These are phyloP conservation scores for Philonicus albiceps DNA, from an alignment of 2,888 invertebrate genomes.

Conservation along the genomic window DNA sequence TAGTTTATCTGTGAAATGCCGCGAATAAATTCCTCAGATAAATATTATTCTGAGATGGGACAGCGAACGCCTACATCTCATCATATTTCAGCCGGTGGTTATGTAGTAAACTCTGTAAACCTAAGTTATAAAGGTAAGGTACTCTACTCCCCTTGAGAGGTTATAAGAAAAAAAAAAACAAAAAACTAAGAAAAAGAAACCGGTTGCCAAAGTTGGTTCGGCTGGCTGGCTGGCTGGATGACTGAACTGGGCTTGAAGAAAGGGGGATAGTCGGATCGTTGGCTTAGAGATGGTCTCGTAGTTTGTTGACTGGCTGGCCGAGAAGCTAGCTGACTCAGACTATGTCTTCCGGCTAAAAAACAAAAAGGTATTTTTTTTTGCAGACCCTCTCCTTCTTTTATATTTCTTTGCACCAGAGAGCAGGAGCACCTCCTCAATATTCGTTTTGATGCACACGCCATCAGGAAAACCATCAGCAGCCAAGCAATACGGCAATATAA, in stretches of 20 bases:
- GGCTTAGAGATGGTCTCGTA: neutral
- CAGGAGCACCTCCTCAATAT: neutral
- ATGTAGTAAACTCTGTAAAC: neutral
- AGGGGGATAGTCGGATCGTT: neutral
- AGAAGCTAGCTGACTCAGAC: neutral
- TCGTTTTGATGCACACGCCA: neutral
- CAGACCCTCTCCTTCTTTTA: neutral
- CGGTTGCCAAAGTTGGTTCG: neutral
- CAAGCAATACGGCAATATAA: neutral
- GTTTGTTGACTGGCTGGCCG: neutral
- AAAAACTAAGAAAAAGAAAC: neutral
- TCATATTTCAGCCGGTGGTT: neutral
- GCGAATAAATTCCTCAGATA: neutral
- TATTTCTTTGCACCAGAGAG: neutral
- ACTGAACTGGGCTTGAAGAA: neutral
- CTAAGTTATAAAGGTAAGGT: neutral
- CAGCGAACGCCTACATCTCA: neutral
- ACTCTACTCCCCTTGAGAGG: neutral
- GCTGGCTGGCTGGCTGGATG: neutral
- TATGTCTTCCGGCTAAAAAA: neutral
- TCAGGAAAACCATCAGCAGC: neutral
- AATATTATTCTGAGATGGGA: neutral
- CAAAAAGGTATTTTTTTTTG: neutral
- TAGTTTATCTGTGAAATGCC: neutral
- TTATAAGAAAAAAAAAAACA: neutral